Evolutionary conservation across 2,888 invertebrate species (phyloP).

Genomic region (Oxytorus armatus): DNA sequence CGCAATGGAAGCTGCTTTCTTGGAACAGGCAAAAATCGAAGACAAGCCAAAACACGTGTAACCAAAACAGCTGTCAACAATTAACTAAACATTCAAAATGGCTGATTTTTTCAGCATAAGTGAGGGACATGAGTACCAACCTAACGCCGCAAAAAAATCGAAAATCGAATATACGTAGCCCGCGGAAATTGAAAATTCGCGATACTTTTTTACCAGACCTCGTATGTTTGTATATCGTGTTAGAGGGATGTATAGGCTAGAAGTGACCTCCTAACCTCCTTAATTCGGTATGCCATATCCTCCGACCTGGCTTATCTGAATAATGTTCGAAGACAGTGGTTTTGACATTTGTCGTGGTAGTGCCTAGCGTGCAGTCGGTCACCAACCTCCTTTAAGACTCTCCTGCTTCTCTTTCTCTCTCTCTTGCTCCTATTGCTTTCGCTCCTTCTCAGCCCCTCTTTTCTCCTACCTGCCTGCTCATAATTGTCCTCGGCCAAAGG

Average conservation of each 20-base stretch:
- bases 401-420: not conserved
- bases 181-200: too few species aligned
- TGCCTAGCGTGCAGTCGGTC: conserved; percentile 74
- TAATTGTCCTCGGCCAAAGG: conserved; percentile 77
- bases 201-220: not conserved
- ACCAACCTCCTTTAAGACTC: conserved; percentile 61
- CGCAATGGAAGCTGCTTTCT: too few species aligned
- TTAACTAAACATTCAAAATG: too few species aligned
- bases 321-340: conserved; percentile 76
- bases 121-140: too few species aligned
- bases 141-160: too few species aligned
- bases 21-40: too few species aligned
- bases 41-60: too few species aligned
- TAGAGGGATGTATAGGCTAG: not conserved
- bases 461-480: conserved; percentile 68
- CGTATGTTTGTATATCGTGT: not conserved
- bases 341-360: conserved; percentile 75
- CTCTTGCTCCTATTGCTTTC: conserved; percentile 25
- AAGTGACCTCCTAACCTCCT: conserved; percentile 3
- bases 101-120: too few species aligned
- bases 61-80: too few species aligned
- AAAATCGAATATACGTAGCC: too few species aligned
- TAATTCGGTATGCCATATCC: conserved; percentile 45
- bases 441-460: conserved; percentile 30
- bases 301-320: conserved; percentile 71